Evolutionary conservation across 2,888 invertebrate genomes (phyloP), one percentile per base, ranked within the genome.

Genomic region (Tipula confusa): DNA sequence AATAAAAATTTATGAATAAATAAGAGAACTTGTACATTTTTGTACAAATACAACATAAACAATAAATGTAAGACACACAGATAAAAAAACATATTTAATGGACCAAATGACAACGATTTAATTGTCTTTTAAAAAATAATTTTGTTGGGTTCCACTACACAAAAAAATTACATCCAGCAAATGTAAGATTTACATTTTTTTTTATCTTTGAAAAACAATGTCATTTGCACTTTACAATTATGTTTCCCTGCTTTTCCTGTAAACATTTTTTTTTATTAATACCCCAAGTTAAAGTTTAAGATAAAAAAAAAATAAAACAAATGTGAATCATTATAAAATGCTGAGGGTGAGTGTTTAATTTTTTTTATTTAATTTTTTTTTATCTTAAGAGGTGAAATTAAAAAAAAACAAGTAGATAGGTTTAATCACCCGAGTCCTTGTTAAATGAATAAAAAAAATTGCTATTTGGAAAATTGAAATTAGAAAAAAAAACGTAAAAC

Each of bases 211-310:
- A 18, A 83, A 83, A 83, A 83, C 83, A 83, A 83, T 83, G 83
- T 83, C 83, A 83, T 83, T 83, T 83, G 83, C 83, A 83, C 83
- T 83, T 83, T 83, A 82, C 82, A 33, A 80, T 82, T 82, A 33
- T 82, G n/a, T 18, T 33, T 33, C 82, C 82, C 80, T 80, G 31
- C 15, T 80, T 82, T 33, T 82, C 31, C 31, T 80, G 80, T 80
- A 80, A 80, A 29, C 15, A 29, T 36, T 82, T 82, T 33, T 82
- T 81, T 81, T 82, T 82, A 80, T 29, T 29, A 29, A 80, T 43
- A 29, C 80, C 29, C 31, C 80, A 80, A 80, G 29, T 80, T 15
- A 29, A 80, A 80, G n/a, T 80, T 31, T 31, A 29, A 80, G 29
- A 31, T 29, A 15, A 80, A 80, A 29, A 29, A 15, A 80, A 80